Conservation (phyloP, 1,140 invertebrate species). For the Galleria mellonella region DNA sequence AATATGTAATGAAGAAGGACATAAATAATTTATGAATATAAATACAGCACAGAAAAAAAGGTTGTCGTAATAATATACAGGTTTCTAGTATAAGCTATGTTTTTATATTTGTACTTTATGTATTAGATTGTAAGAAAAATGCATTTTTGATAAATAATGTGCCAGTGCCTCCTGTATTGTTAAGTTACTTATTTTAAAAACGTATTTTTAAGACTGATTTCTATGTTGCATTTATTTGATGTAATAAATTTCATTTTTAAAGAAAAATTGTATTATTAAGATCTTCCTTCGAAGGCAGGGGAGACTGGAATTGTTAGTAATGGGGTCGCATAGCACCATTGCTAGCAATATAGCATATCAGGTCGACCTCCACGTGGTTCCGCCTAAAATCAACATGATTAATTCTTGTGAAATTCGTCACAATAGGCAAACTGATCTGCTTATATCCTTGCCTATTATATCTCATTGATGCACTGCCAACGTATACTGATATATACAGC, state of each 20-base stretch:
- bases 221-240: slow-evolving; percentile 60
- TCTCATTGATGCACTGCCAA: too few relatives aligned
- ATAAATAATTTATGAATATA: too few relatives aligned
- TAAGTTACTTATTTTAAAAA: slow-evolving; percentile 41
- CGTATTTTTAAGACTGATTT: slow-evolving; percentile 67
- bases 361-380: too few relatives aligned
- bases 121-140: slow-evolving; percentile 17
- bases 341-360: too few relatives aligned
- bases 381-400: too few relatives aligned
- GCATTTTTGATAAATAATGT: slow-evolving; percentile 28
- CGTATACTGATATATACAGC: too few relatives aligned
- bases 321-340: too few relatives aligned
- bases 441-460: too few relatives aligned
- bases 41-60: background rate
- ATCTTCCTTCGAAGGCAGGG: background rate
- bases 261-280: background rate
- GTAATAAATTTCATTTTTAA: slow-evolving; percentile 44
- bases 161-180: slow-evolving; percentile 60
- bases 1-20: too few relatives aligned
- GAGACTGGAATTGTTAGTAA: too few relatives aligned
- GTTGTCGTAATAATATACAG: slow-evolving; percentile 12
- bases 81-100: slow-evolving; percentile 13
- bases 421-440: too few relatives aligned
- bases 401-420: too few relatives aligned
- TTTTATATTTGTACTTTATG: slow-evolving; percentile 3